Base-by-base conservation (phyloP, 2,888 invertebrate species). In the Nycteola revayana region DNA sequence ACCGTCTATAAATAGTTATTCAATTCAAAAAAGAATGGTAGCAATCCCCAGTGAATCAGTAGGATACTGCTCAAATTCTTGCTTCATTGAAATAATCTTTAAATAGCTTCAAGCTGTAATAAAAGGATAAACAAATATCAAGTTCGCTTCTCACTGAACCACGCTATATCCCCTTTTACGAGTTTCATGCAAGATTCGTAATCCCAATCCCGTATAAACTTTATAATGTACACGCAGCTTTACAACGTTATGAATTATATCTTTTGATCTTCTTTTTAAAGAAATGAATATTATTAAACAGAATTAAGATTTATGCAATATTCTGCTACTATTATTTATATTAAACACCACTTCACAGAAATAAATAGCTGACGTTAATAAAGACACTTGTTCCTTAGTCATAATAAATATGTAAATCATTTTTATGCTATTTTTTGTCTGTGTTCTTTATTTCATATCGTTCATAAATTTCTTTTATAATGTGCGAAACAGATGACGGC, bases 111-210 rank as follows among this genome's bases (percentile, higher is more conserved):
- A 43, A 41, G 47, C 28, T 25, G 35, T 26, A 36, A 44, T 53
- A 55, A 47, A 47, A 39, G 38, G 32, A 44, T 34, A 37, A 47
- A 47, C 44, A 55, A 55, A 44, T 48, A 44, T 49, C 34, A 9
- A 9, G 41, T 54, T 35, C 36, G 40, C 26, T 27, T 27, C 32
- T 20, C 41, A 20, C 43, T 5, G 14, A 25, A 32, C 24, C 6
- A 24, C 28, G 33, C 33, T 50, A 44, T 47, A 55, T 44, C 55
- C 41, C 17, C 35, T 55, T 53, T 53, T 53, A 55, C 35, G 55
- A 55, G 32, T 53, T 50, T 28, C 32, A 28, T 33, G 28, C 50
- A 33, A 30, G 39, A 36, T 44, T 17, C 32, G 24, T 49, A 44
- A 48, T 49, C 50, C 39, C 21, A 17, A 30, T 36, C 24, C 38